Evolutionary conservation across 2,888 invertebrate genomes (phyloP).

Genomic region (Polietes domitor): DNA sequence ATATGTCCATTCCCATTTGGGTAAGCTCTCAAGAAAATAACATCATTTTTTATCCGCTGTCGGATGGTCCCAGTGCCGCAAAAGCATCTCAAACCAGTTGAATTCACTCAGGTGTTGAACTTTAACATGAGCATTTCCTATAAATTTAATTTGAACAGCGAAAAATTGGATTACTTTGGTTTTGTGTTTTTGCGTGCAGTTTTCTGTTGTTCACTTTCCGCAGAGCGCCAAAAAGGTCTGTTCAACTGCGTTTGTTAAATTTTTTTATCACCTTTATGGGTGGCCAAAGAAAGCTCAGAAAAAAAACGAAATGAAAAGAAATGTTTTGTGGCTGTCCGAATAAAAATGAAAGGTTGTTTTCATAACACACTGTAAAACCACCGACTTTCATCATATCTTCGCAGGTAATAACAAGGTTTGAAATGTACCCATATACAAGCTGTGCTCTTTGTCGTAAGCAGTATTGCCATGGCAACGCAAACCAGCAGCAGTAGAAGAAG

Average conservation of each 20-base stretch:
- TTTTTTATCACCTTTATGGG: conserved; percentile 45
- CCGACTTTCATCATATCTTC: conserved; percentile 51
- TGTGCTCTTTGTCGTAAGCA: neutral
- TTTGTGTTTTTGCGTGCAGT: neutral
- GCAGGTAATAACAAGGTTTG: conserved; percentile 44
- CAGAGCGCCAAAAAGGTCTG: neutral
- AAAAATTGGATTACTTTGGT: neutral
- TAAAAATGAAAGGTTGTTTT: conserved; percentile 55
- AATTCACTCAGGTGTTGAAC: conserved; percentile 14
- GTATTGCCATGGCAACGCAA: too few species aligned
- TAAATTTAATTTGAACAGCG: neutral
- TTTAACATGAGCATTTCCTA: conserved; percentile 19
- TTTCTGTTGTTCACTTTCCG: neutral
- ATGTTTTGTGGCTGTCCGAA: neutral
- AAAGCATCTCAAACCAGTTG: neutral
- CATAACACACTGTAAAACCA: neutral
- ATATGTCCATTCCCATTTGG: conserved; percentile 8
- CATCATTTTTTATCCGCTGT: neutral
- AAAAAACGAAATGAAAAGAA: neutral
- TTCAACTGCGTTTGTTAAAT: neutral
- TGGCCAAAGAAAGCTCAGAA: conserved; percentile 43
- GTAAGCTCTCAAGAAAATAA: conserved; percentile 1
- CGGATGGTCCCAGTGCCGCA: neutral
- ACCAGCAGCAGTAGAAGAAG: too few species aligned
- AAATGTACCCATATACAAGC: neutral